Percentiles rank a stretch among this genome's conserved stretches.
Evolutionary conservation across 2,888 invertebrate genomes (phyloP).

Genomic region (Odontocolon sp.): DNA sequence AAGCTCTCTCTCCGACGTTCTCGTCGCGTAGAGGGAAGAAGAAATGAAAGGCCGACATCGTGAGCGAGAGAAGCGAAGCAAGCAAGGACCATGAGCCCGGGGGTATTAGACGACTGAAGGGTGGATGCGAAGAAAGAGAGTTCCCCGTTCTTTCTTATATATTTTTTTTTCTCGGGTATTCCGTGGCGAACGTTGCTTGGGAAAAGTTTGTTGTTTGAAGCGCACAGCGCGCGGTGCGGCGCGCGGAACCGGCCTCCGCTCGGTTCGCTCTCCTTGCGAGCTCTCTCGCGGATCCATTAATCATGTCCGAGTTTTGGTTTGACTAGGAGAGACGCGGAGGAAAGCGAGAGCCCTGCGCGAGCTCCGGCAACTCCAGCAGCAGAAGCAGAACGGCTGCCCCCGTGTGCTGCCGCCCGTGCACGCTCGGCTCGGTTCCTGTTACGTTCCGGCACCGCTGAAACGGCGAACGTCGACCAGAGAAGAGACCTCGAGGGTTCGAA

Average conservation of each 20-base stretch:
- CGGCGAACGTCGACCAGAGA: slow-evolving; percentile 48
- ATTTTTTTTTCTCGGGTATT: slow-evolving; percentile 74
- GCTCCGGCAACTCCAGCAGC: slow-evolving; percentile 29
- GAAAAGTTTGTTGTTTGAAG: slow-evolving; percentile 85
- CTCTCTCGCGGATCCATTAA: slow-evolving; percentile 65
- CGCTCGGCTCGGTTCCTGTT: slow-evolving; percentile 73
- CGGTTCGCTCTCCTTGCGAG: slow-evolving; percentile 62
- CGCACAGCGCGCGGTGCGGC: slow-evolving; percentile 51
- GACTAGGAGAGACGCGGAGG: slow-evolving; percentile 65
- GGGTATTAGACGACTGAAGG: slow-evolving; percentile 80
- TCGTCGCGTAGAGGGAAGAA: slow-evolving; percentile 41
- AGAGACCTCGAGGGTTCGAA: slow-evolving; percentile 46
- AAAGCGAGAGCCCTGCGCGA: slow-evolving; percentile 70
- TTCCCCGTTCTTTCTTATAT: slow-evolving; percentile 79
- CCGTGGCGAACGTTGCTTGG: slow-evolving; percentile 81
- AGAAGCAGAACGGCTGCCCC: slow-evolving; percentile 11
- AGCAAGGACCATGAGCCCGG: slow-evolving; percentile 74
- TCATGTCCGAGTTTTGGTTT: slow-evolving; percentile 71
- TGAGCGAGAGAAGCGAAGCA: slow-evolving; percentile 54
- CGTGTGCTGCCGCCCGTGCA: slow-evolving; percentile 56
- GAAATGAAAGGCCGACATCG: slow-evolving; percentile 52
- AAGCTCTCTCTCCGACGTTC: slow-evolving; percentile 45
- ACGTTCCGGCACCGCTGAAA: slow-evolving; percentile 79
- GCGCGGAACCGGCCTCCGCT: slow-evolving; percentile 58
- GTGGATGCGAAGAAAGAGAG: slow-evolving; percentile 80